Base-by-base conservation (phyloP, 2,113 vertebrate genomes). In the Mugil cephalus region DNA sequence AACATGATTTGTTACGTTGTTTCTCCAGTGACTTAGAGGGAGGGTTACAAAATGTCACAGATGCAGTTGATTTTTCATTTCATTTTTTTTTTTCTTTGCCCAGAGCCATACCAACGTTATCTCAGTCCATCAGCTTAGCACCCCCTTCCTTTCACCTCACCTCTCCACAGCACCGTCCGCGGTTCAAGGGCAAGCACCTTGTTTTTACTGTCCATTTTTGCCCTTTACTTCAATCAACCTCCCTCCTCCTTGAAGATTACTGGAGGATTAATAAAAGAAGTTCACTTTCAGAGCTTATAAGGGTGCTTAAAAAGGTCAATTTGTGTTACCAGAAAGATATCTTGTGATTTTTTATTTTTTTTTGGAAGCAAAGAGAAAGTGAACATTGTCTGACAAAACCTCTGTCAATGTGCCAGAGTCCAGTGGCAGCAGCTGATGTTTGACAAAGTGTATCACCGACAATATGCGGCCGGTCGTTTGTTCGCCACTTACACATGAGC, bases 371-470 rank as follows among this genome's bases (percentile, higher is more conserved):
- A 58, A 80, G 18, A 51, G 46, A 84, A 78, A 62, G 58, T 53
- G 66, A 51, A 65, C 48, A 47, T 48, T 46, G 69, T 80, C 74
- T 82, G 86, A 89, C 88, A 88, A 86, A 79, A 69, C 62, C 59
- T 42, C 81, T 84, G 79, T 88, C 82, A 86, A 64, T 79, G 63
- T 51, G 81, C 77, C 86, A 86, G 72, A 79, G 81, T 74, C 69
- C 78, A 70, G 64, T 82, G 87, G 89, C 86, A 87, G 83, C 80
- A 76, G 73, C 69, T 85, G 85, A 59, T 87, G 74, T 88, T 84
- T 86, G 87, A 91, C 89, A 92, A 84, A 77, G 79, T 82, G 80
- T 82, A 82, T 80, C 85, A 69, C 55, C 91, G 88, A 76, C 81
- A 65, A 70, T 34, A 78, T 81, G 75, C 78, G 77, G 80, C 83